Evolutionary conservation across 1,140 invertebrate species (phyloP), one percentile per base, ranked within the genome.

Genomic region (Bombyx mandarina): DNA sequence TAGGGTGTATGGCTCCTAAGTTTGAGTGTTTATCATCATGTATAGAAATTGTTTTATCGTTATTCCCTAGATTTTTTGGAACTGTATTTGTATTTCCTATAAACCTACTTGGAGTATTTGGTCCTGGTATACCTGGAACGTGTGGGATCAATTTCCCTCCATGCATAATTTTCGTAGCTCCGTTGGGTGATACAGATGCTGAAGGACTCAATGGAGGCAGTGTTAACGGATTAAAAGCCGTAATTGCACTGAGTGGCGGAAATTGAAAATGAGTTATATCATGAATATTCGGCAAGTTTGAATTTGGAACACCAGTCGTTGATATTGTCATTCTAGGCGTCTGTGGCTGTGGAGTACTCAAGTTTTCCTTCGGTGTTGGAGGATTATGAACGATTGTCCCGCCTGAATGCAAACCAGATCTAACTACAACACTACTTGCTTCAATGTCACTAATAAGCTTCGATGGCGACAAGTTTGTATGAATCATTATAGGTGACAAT

Each of bases 81-180:
- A 67, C 63, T 43, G 62, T 35, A 51, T 61, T 72, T 52, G 65
- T 45, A 62, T 63, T 79, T 50, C 69, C 77, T 54, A 88, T 61
- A 63, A 82, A 88, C 7, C 88, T 74, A 47, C 88, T 85, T 58
- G 86, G 75, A 9, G 89, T 92, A 61, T 93, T 92, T 1, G 95
- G 95, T 45, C 95, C 95, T 1, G 95, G 95, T 77, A 96, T 96
- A 8, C 95, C 95, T 3, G 94, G 95, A 6, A 96, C 94, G 78
- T 94, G 93, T 5, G 94, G 93, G 67, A 95, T 93, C 7, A 93
- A 79, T 75, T 94, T 94, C n/a, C 92, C 93, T 35, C 90, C 89
- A 57, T 92, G 91, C 43, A 91, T 73, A 64, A 92, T 92, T 9
- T 92, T 93, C 8, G 88, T 73, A 45, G 86, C 76, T 18, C 82